Percentiles rank a stretch among this genome's conserved stretches.
Evolutionary conservation across 2,797 vertebrate genomes (phyloP).

Genomic region (Sciurus carolinensis): DNA sequence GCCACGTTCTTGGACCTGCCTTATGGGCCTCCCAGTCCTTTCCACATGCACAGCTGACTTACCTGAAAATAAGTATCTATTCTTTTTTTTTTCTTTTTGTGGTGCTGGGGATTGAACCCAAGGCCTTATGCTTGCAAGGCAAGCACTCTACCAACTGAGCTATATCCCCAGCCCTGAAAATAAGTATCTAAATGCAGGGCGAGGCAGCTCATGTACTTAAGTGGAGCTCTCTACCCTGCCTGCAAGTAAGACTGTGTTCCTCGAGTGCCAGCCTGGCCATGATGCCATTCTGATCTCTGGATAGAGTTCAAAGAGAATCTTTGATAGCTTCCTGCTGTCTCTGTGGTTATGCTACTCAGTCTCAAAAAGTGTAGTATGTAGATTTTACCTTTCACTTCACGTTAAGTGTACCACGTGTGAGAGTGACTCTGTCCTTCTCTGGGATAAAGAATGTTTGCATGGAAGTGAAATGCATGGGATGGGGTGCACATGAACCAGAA

Average conservation of each 20-base stretch:
- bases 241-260: rapidly evolving
- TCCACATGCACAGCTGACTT: no score
- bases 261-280: rapidly evolving
- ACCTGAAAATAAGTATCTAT: no score
- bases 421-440: neutral
- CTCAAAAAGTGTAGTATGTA: neutral
- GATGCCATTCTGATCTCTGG: neutral
- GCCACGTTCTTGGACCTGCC: no score
- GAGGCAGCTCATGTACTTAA: neutral
- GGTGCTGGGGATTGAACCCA: no score
- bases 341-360: rapidly evolving
- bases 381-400: rapidly evolving
- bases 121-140: no score
- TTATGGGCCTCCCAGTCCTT: rapidly evolving
- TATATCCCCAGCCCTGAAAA: no score
- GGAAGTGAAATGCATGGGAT: rapidly evolving
- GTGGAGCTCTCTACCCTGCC: neutral
- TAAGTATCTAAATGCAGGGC: neutral
- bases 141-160: no score
- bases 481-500: rapidly evolving
- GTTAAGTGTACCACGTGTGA: rapidly evolving
- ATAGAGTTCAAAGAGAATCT: neutral
- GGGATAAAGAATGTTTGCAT: rapidly evolving
- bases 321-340: neutral
- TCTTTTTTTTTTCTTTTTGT: no score